These are phyloP conservation scores for Caracal caracal DNA, from an alignment of 2,113 vertebrate species.

Conservation along the genomic window DNA sequence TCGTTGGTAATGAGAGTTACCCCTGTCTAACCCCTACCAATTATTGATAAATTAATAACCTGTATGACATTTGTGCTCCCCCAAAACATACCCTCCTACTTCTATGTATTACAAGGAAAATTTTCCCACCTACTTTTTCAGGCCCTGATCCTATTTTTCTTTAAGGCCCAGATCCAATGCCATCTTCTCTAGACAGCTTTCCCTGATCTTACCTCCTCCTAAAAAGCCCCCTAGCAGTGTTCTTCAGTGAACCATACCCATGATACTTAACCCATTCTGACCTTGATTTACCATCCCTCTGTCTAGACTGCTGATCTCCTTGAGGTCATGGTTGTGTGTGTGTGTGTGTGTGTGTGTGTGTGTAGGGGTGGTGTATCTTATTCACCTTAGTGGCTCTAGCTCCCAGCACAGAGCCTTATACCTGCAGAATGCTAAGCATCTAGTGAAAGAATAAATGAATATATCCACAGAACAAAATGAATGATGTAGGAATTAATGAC, in stretches of 20 bases:
- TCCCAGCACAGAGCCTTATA: background rate
- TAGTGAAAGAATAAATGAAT: slow-evolving; percentile 1
- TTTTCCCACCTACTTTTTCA: background rate
- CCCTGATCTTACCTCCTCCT: background rate
- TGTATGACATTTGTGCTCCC: background rate
- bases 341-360: background rate
- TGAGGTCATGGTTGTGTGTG: background rate
- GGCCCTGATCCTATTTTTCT: background rate
- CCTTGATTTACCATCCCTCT: background rate
- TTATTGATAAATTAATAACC: slow-evolving; percentile 34
- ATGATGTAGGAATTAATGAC: background rate
- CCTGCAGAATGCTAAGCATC: background rate
- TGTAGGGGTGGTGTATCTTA: background rate
- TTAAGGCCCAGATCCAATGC: background rate
- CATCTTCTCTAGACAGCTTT: background rate
- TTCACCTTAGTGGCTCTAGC: slow-evolving; percentile 22
- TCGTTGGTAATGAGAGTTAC: background rate
- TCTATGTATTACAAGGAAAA: background rate
- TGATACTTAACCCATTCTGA: background rate
- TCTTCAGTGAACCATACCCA: background rate
- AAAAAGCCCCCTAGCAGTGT: background rate
- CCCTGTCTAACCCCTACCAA: background rate
- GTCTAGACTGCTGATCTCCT: background rate
- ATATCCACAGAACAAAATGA: background rate
- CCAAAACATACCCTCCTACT: background rate